Evolutionary conservation across 92 coral and sea anemone species (phyloP).

Genomic region (Umimayanthus chanpuru): DNA sequence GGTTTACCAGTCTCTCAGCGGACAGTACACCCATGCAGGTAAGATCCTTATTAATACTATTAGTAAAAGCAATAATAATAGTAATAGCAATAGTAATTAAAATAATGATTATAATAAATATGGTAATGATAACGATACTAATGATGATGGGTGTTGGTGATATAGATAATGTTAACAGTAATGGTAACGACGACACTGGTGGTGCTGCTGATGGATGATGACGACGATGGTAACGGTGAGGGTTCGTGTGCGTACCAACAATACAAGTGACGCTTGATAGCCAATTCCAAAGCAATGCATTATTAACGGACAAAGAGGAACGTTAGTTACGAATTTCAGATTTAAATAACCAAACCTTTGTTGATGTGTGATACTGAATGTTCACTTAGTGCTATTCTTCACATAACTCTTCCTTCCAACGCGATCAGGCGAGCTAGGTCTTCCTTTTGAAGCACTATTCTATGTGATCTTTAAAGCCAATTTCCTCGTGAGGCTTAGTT

Average conservation of each 20-base stretch:
- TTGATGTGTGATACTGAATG: no score
- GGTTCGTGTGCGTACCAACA: background rate
- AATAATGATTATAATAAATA: background rate
- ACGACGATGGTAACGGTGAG: background rate
- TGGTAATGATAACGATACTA: background rate
- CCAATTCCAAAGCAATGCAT: background rate
- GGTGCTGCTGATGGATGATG: background rate
- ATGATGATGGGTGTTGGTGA: no score
- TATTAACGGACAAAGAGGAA: no score
- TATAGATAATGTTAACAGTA: background rate
- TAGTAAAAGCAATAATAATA: background rate
- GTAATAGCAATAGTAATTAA: background rate
- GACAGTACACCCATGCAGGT: constrained; percentile 98
- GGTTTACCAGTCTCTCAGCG: constrained; percentile 88
- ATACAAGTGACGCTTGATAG: background rate
- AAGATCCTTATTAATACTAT: background rate
- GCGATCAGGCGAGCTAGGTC: no score
- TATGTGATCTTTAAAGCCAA: no score
- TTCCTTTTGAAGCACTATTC: no score
- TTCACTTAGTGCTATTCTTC: no score
- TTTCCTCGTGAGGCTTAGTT: no score
- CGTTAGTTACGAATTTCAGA: no score
- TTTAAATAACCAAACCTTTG: no score
- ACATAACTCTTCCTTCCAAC: no score
- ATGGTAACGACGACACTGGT: background rate